A percentile compares a stretch with the other conserved stretches of the same genome.
These are phyloP conservation scores for Pogonocichla stellata DNA, from an alignment of 2,113 vertebrate genomes.

Conservation along the genomic window DNA sequence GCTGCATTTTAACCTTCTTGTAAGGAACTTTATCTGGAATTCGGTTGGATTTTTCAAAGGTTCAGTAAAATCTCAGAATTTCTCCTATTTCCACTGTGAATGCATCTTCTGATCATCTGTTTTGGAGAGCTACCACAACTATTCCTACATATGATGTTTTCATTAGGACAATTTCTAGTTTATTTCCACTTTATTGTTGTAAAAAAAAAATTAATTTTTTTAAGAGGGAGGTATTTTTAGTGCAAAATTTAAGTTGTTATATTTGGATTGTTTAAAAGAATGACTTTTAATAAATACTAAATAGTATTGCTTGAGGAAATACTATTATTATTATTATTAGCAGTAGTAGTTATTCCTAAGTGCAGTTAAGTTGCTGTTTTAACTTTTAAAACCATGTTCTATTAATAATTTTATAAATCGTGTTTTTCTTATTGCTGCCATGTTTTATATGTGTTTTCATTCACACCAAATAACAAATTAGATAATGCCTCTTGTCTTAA, in stretches of 20 bases:
- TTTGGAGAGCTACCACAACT: neutral
- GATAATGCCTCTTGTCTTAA: neutral
- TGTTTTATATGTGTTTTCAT: neutral
- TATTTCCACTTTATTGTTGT: neutral
- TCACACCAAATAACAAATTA: neutral
- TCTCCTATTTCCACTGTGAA: neutral
- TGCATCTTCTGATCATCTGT: neutral
- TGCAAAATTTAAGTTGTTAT: neutral
- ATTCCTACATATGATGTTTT: neutral
- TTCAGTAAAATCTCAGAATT: neutral
- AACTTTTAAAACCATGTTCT: neutral
- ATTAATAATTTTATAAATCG: neutral
- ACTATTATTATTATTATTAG: neutral
- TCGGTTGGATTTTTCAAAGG: neutral
- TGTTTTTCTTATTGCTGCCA: neutral
- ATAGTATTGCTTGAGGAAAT: neutral
- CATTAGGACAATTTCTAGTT: neutral
- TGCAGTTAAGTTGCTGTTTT: neutral
- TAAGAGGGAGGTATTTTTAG: neutral
- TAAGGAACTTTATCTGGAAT: neutral
- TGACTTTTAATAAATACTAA: neutral
- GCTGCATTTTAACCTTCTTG: neutral
- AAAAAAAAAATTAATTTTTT: neutral
- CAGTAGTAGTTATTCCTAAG: neutral
- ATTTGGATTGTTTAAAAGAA: neutral